These are phyloP conservation scores for Sarcophaga bullata DNA, from an alignment of 1,140 invertebrate genomes.

Conservation along the genomic window DNA sequence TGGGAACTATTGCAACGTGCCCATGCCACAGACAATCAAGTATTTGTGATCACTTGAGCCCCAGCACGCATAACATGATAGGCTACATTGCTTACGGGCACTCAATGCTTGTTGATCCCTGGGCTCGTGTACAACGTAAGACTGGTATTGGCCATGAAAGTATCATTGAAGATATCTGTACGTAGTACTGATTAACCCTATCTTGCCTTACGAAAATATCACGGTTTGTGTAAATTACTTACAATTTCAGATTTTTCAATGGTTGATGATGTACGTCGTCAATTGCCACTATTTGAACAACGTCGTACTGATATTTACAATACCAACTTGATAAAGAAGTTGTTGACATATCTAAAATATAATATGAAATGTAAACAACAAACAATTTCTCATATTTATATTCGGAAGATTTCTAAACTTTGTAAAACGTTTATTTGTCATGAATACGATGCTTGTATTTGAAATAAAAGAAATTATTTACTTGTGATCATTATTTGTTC, in stretches of 20 bases:
- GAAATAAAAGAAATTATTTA: too few relatives aligned
- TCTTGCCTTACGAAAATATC: too few relatives aligned
- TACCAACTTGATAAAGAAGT: slow-evolving; percentile 35
- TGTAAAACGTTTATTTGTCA: too few relatives aligned
- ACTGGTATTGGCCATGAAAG: slow-evolving; percentile 78
- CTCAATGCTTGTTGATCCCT: slow-evolving; percentile 85
- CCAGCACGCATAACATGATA: slow-evolving; percentile 78
- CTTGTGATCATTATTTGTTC: too few relatives aligned
- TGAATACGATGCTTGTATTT: too few relatives aligned
- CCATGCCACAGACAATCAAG: slow-evolving; percentile 88
- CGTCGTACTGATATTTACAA: slow-evolving; percentile 84
- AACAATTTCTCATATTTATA: too few relatives aligned
- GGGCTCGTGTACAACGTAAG: slow-evolving; percentile 82
- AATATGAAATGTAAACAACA: too few relatives aligned
- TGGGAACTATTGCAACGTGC: slow-evolving; percentile 86
- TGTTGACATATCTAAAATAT: not conserved
- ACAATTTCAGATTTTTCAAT: slow-evolving; percentile 74
- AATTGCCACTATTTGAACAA: slow-evolving; percentile 84
- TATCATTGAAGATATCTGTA: slow-evolving; percentile 78
- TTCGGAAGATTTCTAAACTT: too few relatives aligned
- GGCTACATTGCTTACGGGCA: slow-evolving; percentile 91
- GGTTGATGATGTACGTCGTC: slow-evolving; percentile 79
- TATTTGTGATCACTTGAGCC: slow-evolving; percentile 78
- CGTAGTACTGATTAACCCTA: slow-evolving; percentile 43
- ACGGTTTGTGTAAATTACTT: too few relatives aligned